Evolutionary conservation across 2,113 vertebrate species (phyloP), one percentile per base, ranked within the genome.

Genomic region (Struthio camelus): DNA sequence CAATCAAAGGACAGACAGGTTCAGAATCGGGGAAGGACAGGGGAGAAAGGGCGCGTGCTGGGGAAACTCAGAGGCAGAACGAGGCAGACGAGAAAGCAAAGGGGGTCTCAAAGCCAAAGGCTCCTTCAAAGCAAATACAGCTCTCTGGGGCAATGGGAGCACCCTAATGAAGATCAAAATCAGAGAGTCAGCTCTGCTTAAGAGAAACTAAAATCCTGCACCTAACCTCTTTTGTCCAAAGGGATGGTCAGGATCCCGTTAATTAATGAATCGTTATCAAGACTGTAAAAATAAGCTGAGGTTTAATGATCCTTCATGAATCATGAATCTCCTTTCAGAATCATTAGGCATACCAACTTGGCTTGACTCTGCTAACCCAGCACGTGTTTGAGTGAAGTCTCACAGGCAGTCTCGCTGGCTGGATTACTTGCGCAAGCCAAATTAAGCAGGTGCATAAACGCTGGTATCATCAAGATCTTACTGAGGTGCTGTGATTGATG

Each of bases 401-500:
- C 93, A 6, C 77, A 83, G 62, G 94, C 61, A 83, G 80, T 4
- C 65, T 14, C 1, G 22, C 77, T 46, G 79, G 48, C 87, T 64
- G 32, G 79, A 40, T 59, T n/a, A 40, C 90, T n/a, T 20, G 46
- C 25, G 70, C 17, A 73, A 76, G 58, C 62, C 77, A 89, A 96
- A 95, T 92, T 14, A 81, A n/a, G 88, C 85, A 91, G 77, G 36
- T 90, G 83, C 83, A 93, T 14, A 90, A 94, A 95, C 65, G 56
- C 51, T 87, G 75, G 8, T 59, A 76, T 66, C 92, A 92, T 78
- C 82, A 90, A 72, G 5, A 94, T 75, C 61, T 59, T 22, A 22
- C 64, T 1, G 7, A 66, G 59, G 12, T 27, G 51, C 82, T 88
- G 80, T 40, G 54, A 34, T 61, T 62, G 71, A 34, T 20, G 4